These are phyloP conservation scores for Icerya purchasi DNA, from an alignment of 2,888 invertebrate species.

Conservation along the genomic window DNA sequence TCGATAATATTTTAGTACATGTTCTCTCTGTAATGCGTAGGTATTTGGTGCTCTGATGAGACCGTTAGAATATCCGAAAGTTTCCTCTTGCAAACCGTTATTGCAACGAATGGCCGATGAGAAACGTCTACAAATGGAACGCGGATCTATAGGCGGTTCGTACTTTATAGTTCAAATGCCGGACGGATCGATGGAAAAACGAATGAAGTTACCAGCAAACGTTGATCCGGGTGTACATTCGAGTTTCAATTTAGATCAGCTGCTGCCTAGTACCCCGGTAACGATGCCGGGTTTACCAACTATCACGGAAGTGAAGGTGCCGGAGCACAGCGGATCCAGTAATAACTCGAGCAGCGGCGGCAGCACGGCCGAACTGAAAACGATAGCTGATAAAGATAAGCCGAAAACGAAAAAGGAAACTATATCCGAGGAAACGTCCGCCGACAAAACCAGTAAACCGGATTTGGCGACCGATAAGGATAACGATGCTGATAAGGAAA, in stretches of 20 bases:
- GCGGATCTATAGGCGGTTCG: constrained; percentile 69
- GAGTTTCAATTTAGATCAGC: constrained; percentile 65
- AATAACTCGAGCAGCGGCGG: constrained; percentile 24
- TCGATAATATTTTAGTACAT: too few relatives aligned
- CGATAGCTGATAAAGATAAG: constrained; percentile 14
- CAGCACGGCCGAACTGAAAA: constrained; percentile 21
- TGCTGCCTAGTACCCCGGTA: constrained; percentile 45
- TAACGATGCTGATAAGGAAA: constrained; percentile 12
- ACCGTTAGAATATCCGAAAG: constrained; percentile 53
- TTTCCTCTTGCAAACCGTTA: constrained; percentile 46
- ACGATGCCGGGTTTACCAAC: constrained; percentile 72
- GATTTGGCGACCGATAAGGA: constrained; percentile 14
- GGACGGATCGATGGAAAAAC: constrained; percentile 73
- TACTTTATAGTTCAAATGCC: constrained; percentile 72
- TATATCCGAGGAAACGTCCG: constrained; percentile 22
- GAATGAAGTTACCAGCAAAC: constrained; percentile 74
- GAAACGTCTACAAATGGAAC: constrained; percentile 70
- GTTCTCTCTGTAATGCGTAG: constrained; percentile 22
- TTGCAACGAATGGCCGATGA: constrained; percentile 85
- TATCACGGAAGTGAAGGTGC: constrained; percentile 61
- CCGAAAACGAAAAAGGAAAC: constrained; percentile 22
- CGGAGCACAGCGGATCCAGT: constrained; percentile 30
- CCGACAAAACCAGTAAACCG: constrained; percentile 16
- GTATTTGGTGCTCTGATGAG: constrained; percentile 63
- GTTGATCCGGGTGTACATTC: constrained; percentile 87